These are phyloP conservation scores for Eunapius fragilis DNA, from an alignment of 37 sponge, comb jelly and placozoan species.

Conservation along the genomic window DNA sequence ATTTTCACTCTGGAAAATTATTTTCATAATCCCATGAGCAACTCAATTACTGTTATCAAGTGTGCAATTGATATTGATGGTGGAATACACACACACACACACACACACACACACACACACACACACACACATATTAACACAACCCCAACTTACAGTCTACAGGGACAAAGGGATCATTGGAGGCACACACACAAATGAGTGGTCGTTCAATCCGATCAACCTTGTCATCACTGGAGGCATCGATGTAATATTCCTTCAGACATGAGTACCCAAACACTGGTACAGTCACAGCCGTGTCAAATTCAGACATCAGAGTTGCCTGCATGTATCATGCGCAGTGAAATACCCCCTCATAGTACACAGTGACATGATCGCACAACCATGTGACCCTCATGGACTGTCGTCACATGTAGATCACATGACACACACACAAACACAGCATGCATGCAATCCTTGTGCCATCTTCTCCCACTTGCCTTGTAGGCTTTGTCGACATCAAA, in stretches of 20 bases:
- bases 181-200: slow-evolving; percentile 49
- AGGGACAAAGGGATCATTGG: slow-evolving; percentile 82
- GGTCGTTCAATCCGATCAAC: slow-evolving; percentile 55
- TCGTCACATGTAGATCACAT: not conserved
- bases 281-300: slow-evolving; percentile 54
- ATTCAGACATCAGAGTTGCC: slow-evolving; percentile 44
- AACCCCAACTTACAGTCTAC: slow-evolving; percentile 35
- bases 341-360: too few relatives aligned
- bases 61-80: too few relatives aligned
- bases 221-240: slow-evolving; percentile 30
- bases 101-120: not conserved
- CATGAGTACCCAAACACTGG: slow-evolving; percentile 68
- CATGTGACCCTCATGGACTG: too few relatives aligned
- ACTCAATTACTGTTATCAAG: too few relatives aligned
- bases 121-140: not conserved
- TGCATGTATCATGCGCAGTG: too few relatives aligned
- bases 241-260: slow-evolving; percentile 68
- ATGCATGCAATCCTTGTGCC: too few relatives aligned
- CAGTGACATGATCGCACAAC: too few relatives aligned
- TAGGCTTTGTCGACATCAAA: not conserved
- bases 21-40: too few relatives aligned
- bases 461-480: not conserved
- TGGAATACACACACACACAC: not conserved
- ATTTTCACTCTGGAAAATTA: too few relatives aligned
- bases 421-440: too few relatives aligned